Percentiles rank a stretch among this genome's conserved stretches.
Evolutionary conservation across 2,888 invertebrate species (phyloP).

Genomic region (Ormia ochracea): DNA sequence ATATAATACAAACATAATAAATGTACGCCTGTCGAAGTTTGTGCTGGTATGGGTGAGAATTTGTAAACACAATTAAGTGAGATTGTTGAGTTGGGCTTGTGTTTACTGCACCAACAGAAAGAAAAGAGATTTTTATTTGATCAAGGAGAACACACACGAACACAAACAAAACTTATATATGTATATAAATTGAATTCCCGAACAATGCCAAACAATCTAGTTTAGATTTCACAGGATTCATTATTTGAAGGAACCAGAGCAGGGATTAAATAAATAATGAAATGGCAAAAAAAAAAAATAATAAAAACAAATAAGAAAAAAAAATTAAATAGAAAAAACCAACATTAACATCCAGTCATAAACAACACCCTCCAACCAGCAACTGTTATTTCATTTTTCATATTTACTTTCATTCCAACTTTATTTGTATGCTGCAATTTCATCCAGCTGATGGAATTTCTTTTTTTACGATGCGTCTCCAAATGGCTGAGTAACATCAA

Average conservation of each 20-base stretch:
- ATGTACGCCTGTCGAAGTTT: neutral
- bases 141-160: slow-evolving; percentile 11
- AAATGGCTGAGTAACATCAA: slow-evolving; percentile 48
- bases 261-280: slow-evolving; percentile 56
- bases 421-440: neutral
- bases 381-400: slow-evolving; percentile 5
- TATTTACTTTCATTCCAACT: neutral
- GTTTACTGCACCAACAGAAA: neutral
- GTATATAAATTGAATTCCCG: slow-evolving; percentile 56
- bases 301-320: too few relatives aligned
- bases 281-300: slow-evolving; percentile 14
- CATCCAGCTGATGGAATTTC: slow-evolving; percentile 35
- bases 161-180: slow-evolving; percentile 17
- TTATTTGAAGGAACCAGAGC: slow-evolving; percentile 38
- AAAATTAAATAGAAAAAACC: too few relatives aligned
- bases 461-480: slow-evolving; percentile 12
- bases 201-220: slow-evolving; percentile 47
- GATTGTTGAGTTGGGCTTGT: neutral
- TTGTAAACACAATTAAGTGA: too few relatives aligned
- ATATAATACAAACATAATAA: neutral
- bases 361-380: neutral
- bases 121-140: slow-evolving; percentile 15
- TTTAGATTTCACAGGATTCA: slow-evolving; percentile 58
- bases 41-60: neutral
- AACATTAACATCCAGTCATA: slow-evolving; percentile 7